These are phyloP conservation scores for Alethe diademata DNA, from an alignment of 2,113 vertebrate genomes.

Conservation along the genomic window DNA sequence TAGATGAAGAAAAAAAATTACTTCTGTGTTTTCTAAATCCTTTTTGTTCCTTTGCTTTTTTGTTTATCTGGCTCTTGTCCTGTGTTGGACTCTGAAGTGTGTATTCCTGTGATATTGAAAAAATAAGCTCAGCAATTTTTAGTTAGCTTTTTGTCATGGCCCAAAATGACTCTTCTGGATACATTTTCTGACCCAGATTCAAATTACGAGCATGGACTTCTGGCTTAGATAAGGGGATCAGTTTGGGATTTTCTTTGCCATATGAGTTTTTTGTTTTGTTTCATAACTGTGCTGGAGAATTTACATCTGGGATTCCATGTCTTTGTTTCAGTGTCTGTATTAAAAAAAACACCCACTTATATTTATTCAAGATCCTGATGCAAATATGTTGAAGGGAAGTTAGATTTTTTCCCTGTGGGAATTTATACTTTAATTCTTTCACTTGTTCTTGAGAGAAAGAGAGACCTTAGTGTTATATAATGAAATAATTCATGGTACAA, in stretches of 20 bases:
- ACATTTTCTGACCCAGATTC: constrained; percentile 19
- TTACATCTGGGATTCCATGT: constrained; percentile 5
- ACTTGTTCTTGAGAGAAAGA: constrained; percentile 35
- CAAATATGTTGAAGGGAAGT: constrained; percentile 46
- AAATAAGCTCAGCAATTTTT: neutral
- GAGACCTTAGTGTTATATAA: constrained; percentile 57
- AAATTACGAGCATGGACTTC: neutral
- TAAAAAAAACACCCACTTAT: neutral
- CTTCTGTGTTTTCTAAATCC: neutral
- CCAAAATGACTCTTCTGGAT: neutral
- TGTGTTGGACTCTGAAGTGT: neutral
- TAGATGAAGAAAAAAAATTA: neutral
- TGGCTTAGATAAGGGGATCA: neutral
- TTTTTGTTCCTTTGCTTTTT: neutral
- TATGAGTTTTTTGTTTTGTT: neutral
- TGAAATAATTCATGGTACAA: constrained; percentile 68
- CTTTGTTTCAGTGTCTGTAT: constrained; percentile 52
- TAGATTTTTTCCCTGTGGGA: neutral
- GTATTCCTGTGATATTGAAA: neutral
- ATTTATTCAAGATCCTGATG: constrained; percentile 49
- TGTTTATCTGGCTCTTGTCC: neutral
- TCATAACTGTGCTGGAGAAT: constrained; percentile 2
- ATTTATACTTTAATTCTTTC: constrained; percentile 27
- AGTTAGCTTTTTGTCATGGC: neutral
- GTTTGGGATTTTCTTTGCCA: neutral